Evolutionary conservation across 2,888 invertebrate genomes (phyloP).

Genomic region (Pachycephus smyrnensis): DNA sequence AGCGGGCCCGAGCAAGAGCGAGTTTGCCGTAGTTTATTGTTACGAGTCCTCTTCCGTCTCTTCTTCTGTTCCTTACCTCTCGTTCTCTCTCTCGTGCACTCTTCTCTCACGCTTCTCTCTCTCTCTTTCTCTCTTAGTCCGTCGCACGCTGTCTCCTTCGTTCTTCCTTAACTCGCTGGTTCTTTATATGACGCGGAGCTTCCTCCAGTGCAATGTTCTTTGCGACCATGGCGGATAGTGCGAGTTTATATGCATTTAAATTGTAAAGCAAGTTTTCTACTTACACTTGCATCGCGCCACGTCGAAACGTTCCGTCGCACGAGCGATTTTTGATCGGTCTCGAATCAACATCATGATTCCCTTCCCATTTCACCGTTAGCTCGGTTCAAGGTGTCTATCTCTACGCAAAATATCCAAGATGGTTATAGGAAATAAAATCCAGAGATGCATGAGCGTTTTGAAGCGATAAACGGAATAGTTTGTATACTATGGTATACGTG

Average conservation of each 20-base stretch:
- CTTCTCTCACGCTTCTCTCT: background rate
- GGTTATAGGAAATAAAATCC: background rate
- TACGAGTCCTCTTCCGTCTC: background rate
- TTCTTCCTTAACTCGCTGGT: background rate
- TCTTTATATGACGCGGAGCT: background rate
- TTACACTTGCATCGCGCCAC: background rate
- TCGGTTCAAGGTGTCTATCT: background rate
- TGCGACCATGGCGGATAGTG: constrained; percentile 1
- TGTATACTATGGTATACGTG: background rate
- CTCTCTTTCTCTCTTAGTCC: background rate
- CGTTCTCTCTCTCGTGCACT: background rate
- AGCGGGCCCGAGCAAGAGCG: background rate
- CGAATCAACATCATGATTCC: background rate
- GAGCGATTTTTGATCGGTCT: background rate
- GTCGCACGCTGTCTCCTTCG: background rate
- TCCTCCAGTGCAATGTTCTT: background rate
- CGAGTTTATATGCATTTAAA: constrained; percentile 15
- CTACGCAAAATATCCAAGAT: background rate
- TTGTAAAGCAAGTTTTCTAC: constrained; percentile 17
- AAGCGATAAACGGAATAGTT: background rate
- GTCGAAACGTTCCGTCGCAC: background rate
- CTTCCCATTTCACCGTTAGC: background rate
- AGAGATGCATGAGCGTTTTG: background rate
- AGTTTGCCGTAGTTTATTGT: constrained; percentile 9
- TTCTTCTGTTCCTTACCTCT: background rate